Conservation (phyloP, 2,113 vertebrate genomes). For the Onychostoma macrolepis region DNA sequence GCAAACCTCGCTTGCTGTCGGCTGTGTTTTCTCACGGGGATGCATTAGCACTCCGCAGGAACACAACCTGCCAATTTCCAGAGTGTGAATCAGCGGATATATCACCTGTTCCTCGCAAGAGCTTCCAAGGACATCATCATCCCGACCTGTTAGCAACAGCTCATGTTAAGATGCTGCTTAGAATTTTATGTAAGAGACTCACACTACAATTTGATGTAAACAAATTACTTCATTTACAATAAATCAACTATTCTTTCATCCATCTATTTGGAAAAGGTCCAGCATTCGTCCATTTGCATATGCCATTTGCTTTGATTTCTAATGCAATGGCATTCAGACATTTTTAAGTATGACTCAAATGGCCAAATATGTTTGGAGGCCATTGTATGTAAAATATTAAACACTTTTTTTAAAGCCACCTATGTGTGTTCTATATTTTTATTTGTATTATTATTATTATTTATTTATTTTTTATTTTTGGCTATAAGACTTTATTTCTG, state of each 20-base stretch:
- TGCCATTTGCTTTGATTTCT: neutral
- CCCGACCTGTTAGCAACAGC: neutral
- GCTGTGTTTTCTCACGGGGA: constrained; percentile 43
- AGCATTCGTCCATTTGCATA: neutral
- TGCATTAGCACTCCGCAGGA: constrained; percentile 39
- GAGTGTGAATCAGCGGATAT: constrained; percentile 50
- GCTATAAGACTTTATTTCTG: no score
- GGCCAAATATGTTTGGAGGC: neutral
- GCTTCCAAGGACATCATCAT: constrained; percentile 42
- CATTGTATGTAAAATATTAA: neutral
- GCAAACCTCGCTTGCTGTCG: constrained; percentile 32
- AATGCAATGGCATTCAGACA: neutral
- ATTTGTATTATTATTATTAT: no score
- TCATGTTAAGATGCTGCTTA: constrained; percentile 1
- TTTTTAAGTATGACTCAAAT: neutral
- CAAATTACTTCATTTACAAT: neutral
- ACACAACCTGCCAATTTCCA: constrained; percentile 49
- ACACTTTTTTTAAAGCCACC: neutral
- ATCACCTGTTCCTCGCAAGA: constrained; percentile 54
- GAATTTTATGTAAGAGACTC: neutral
- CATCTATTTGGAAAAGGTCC: neutral
- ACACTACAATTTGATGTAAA: neutral
- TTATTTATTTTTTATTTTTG: no score
- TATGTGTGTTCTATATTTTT: no score
- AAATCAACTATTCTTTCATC: neutral